A percentile compares a stretch with the other conserved stretches of the same genome.
These are phyloP conservation scores for Stigmatopora nigra DNA, from an alignment of 2,113 vertebrate genomes.

Conservation along the genomic window DNA sequence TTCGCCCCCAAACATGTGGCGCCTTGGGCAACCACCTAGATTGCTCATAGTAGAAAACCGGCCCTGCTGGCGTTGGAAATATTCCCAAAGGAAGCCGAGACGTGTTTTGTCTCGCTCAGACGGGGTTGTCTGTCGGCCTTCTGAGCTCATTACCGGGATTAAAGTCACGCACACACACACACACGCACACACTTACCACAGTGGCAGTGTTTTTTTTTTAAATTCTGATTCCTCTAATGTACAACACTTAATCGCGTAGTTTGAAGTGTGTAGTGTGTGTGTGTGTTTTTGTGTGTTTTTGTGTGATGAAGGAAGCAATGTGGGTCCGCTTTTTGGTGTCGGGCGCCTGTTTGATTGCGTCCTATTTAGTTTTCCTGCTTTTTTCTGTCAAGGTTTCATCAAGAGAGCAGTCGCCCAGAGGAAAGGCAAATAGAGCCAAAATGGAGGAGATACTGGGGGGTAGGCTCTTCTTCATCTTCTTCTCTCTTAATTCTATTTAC, in stretches of 20 bases:
- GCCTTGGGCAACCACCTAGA: too few relatives aligned
- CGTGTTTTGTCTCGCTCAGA: conserved; percentile 43
- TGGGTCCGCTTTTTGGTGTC: background rate
- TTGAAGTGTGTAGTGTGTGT: background rate
- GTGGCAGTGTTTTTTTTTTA: conserved; percentile 2
- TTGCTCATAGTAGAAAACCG: too few relatives aligned
- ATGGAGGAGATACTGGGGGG: conserved; percentile 69
- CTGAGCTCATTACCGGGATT: conserved; percentile 67
- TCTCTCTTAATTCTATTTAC: too few relatives aligned
- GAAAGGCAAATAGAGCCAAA: conserved; percentile 68
- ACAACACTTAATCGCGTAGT: background rate
- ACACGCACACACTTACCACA: conserved; percentile 1
- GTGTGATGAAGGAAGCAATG: background rate
- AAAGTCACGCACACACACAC: conserved; percentile 29
- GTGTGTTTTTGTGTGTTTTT: too few relatives aligned
- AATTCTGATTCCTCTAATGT: conserved; percentile 13
- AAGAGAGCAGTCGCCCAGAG: conserved; percentile 57
- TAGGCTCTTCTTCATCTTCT: background rate
- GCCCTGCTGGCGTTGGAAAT: too few relatives aligned
- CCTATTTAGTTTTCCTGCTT: background rate
- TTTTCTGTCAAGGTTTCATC: conserved; percentile 64
- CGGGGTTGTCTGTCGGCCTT: conserved; percentile 40
- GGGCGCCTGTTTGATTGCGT: background rate
- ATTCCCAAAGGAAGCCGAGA: background rate
- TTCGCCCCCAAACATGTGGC: too few relatives aligned